phyloP scores from a whole-genome alignment of 2,888 invertebrate genomes.

The Xylota sylvarum region DNA sequence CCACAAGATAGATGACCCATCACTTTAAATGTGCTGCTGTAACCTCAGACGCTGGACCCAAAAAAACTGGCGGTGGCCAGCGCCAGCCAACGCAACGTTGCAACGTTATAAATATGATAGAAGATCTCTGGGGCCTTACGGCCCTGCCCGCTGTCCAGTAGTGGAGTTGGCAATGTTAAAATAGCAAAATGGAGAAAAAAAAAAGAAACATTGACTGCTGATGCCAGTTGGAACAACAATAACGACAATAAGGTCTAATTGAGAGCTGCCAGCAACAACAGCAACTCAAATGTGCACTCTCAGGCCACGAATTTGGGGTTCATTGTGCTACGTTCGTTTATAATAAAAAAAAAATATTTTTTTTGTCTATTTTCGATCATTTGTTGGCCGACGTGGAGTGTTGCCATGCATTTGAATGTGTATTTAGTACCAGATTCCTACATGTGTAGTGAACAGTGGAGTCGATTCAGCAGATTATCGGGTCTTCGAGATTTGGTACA shows the following conservation, averaged over 20 bases:
- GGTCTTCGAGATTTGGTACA: no score
- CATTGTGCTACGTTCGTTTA: conserved; percentile 47
- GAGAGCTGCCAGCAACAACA: conserved; percentile 47
- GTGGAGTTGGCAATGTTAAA: conserved; percentile 31
- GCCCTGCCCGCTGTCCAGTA: neutral
- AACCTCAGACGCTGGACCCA: conserved; percentile 28
- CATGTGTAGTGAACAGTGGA: no score
- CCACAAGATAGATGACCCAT: conserved; percentile 43
- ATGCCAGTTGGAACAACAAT: conserved; percentile 48
- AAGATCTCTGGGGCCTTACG: neutral
- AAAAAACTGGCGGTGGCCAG: neutral
- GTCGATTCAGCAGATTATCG: no score
- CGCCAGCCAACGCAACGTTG: conserved; percentile 15
- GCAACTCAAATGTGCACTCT: conserved; percentile 42
- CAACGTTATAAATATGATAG: conserved; percentile 8
- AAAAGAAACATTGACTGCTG: conserved; percentile 18
- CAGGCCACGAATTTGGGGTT: conserved; percentile 39
- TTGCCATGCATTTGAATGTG: conserved; percentile 20
- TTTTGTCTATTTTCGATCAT: conserved; percentile 11
- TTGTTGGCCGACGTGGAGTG: neutral
- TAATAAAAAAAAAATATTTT: neutral
- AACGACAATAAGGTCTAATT: conserved; percentile 56
- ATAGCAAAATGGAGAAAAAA: conserved; percentile 25
- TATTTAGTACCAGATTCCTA: neutral
- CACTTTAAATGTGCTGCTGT: conserved; percentile 42